These are phyloP conservation scores for Lepidurus apus DNA, from an alignment of 1,140 invertebrate species.

Conservation along the genomic window DNA sequence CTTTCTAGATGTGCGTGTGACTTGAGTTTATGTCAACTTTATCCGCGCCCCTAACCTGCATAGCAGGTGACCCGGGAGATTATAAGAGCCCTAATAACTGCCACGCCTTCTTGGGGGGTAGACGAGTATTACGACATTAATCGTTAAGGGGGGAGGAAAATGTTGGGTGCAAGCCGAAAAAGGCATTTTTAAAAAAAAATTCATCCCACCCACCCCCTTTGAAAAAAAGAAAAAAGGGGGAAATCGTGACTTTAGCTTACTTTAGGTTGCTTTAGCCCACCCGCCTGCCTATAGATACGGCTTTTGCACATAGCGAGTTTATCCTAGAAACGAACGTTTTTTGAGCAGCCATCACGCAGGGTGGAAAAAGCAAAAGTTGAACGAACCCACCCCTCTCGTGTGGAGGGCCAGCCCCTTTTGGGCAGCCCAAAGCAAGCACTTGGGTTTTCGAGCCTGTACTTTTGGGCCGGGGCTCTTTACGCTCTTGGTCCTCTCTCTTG, in stretches of 20 bases:
- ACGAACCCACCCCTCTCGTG: conserved; percentile 20
- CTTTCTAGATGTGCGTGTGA: not conserved
- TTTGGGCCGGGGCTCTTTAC: not conserved
- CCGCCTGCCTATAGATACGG: not conserved
- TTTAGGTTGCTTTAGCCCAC: not conserved
- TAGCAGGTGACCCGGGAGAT: not conserved
- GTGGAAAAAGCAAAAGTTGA: conserved; percentile 19
- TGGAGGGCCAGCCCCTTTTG: conserved; percentile 17
- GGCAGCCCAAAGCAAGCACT: conserved; percentile 17
- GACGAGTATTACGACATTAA: not conserved
- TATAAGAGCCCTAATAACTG: not conserved
- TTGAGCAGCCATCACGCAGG: conserved; percentile 16
- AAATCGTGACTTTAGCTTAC: not conserved
- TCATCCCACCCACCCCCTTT: not conserved
- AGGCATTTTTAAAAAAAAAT: not conserved
- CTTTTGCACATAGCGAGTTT: not conserved
- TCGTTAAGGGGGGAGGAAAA: not conserved
- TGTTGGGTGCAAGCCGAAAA: not conserved
- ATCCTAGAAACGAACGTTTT: not conserved
- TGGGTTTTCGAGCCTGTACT: conserved; percentile 4
- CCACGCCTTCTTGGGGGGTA: conserved; percentile 2
- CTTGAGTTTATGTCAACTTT: not conserved
- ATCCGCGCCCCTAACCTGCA: not conserved
- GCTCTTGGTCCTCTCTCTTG: too few relatives aligned
- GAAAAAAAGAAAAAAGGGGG: not conserved